phyloP scores from a whole-genome alignment of 2,113 vertebrate genomes.

The Aegotheles bennettii region DNA sequence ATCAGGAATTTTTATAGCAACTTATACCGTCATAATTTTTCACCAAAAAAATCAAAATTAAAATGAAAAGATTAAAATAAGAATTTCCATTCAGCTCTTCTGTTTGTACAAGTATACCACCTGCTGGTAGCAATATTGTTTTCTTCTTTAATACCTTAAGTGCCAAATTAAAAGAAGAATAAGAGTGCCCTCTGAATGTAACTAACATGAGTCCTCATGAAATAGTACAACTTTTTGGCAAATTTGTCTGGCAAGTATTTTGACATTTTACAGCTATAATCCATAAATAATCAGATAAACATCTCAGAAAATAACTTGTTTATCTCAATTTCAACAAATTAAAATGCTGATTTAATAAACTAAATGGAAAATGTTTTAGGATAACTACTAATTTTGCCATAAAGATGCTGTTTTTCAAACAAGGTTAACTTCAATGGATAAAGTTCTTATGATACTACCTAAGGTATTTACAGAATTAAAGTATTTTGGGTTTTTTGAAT shows the following conservation, averaged over 20 bases:
- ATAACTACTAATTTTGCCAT: background rate
- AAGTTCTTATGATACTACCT: background rate
- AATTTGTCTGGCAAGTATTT: background rate
- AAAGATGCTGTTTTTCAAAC: background rate
- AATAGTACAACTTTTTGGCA: background rate
- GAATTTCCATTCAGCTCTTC: background rate
- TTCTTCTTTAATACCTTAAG: background rate
- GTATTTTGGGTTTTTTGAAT: background rate
- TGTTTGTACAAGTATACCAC: background rate
- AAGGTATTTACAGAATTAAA: background rate
- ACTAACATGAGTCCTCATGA: background rate
- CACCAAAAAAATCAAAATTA: background rate
- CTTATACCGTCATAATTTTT: background rate
- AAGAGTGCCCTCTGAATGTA: background rate
- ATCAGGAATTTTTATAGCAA: background rate
- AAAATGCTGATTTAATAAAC: background rate
- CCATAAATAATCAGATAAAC: background rate
- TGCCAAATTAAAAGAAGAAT: background rate
- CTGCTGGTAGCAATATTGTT: background rate
- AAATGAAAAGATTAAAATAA: background rate
- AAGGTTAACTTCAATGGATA: background rate
- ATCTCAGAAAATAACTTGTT: background rate
- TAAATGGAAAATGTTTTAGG: background rate
- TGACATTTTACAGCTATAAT: background rate
- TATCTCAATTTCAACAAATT: background rate